Evolutionary conservation across 2,113 vertebrate species (phyloP).

Genomic region (Canis aureus): DNA sequence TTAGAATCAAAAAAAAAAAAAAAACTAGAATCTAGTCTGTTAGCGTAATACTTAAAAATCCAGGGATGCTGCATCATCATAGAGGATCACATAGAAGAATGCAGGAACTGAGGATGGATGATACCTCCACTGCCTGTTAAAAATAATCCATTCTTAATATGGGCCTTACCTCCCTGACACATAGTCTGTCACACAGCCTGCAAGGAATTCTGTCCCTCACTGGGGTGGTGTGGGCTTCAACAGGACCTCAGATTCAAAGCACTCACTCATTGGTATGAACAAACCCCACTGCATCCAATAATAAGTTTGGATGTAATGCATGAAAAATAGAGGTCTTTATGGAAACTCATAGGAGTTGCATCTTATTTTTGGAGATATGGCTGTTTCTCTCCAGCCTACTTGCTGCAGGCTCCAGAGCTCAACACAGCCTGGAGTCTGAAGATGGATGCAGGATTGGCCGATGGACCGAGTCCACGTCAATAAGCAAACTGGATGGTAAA

Average conservation of each 20-base stretch:
- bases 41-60: not conserved
- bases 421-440: not conserved
- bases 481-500: not conserved
- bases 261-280: not conserved
- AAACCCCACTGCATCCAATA: not conserved
- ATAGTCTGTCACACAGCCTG: not conserved
- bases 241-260: conserved; percentile 23
- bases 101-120: not conserved
- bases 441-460: not conserved
- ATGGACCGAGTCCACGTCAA: not conserved
- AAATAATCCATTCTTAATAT: not conserved
- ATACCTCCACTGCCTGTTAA: not conserved
- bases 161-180: not conserved
- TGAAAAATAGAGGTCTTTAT: not conserved
- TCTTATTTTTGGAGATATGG: not conserved
- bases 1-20: not conserved
- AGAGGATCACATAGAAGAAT: not conserved
- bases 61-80: not conserved
- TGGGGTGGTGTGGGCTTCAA: not conserved
- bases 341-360: not conserved
- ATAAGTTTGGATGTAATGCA: not conserved
- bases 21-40: not conserved
- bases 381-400: not conserved
- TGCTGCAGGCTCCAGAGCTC: not conserved
- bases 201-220: not conserved